Percentiles rank a stretch among this genome's conserved stretches.
These are phyloP conservation scores for Apis florea DNA, from an alignment of 1,140 invertebrate genomes.

Conservation along the genomic window DNA sequence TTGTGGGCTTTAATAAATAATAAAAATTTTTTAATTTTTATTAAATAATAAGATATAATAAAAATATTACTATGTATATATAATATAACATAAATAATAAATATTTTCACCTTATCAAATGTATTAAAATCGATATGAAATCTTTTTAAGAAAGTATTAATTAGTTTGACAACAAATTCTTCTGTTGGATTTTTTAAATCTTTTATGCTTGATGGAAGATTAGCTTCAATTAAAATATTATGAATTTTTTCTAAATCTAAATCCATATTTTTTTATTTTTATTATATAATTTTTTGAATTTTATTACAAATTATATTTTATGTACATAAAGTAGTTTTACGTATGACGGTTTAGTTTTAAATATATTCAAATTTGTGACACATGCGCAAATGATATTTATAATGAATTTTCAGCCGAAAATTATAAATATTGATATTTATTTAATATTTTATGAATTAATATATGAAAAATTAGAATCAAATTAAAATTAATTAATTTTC, in stretches of 20 bases:
- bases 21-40: slow-evolving; percentile 2
- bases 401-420: not conserved
- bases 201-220: slow-evolving; percentile 59
- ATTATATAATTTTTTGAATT: not conserved
- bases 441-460: not conserved
- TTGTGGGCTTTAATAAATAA: slow-evolving; percentile 59
- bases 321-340: not conserved
- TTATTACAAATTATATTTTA: not conserved
- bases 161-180: slow-evolving; percentile 62
- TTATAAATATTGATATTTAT: not conserved
- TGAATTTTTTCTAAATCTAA: slow-evolving; percentile 56
- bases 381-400: slow-evolving; percentile 7
- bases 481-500: not conserved
- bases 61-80: not conserved
- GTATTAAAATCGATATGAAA: slow-evolving; percentile 56
- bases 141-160: slow-evolving; percentile 60
- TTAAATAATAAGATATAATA: slow-evolving; percentile 10
- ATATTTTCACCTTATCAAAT: slow-evolving; percentile 55
- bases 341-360: slow-evolving; percentile 8
- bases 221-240: slow-evolving; percentile 53
- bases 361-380: not conserved
- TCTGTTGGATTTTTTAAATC: slow-evolving; percentile 68
- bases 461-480: not conserved
- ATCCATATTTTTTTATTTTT: slow-evolving; percentile 36
- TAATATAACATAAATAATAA: not conserved